Conservation (phyloP, 2,888 invertebrate genomes). For the Drosophila setosimentum region DNA sequence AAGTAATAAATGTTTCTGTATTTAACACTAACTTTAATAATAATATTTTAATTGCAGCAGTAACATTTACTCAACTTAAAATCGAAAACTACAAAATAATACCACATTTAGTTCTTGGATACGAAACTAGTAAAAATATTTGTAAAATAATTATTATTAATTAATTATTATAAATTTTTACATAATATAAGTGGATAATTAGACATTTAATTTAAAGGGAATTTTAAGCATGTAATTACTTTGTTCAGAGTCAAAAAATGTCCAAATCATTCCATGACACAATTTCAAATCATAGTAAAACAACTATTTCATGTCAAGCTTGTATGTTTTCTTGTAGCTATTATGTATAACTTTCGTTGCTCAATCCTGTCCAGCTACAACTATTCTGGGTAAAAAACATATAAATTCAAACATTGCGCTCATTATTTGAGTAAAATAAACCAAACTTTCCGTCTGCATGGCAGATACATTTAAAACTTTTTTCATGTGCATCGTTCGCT, state of each 20-base stretch:
- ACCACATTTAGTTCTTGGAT: no score
- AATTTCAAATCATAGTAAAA: slow-evolving; percentile 23
- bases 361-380: slow-evolving; percentile 40
- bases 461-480: slow-evolving; percentile 63
- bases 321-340: slow-evolving; percentile 21
- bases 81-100: no score
- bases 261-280: slow-evolving; percentile 6
- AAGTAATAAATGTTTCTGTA: no score
- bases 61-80: no score
- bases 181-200: neutral
- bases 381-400: slow-evolving; percentile 7
- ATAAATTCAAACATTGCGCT: slow-evolving; percentile 42
- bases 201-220: neutral
- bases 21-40: no score
- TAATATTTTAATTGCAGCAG: no score
- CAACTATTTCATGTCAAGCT: slow-evolving; percentile 20
- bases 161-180: neutral
- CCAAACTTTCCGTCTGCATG: slow-evolving; percentile 49
- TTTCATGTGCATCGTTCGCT: slow-evolving; percentile 39
- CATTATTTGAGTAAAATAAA: slow-evolving; percentile 61
- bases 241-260: neutral
- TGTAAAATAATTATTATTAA: neutral
- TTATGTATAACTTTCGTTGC: slow-evolving; percentile 29
- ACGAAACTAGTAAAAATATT: neutral
- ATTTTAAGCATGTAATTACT: neutral